phyloP scores from a whole-genome alignment of 2,113 vertebrate species.

The Atractosteus spatula region DNA sequence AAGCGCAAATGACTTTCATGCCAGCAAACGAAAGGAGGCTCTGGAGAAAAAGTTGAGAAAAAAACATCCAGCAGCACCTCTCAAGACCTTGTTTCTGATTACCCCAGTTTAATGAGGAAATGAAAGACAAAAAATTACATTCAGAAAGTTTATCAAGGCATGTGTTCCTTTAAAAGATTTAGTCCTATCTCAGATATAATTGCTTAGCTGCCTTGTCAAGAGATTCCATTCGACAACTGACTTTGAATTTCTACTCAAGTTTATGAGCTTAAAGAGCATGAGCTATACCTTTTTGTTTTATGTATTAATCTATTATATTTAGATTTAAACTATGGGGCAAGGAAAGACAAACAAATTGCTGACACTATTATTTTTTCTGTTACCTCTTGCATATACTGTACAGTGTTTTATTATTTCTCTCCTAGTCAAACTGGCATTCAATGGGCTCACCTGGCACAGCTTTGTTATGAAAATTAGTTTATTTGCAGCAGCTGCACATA shows the following conservation, averaged over 20 bases:
- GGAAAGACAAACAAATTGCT: too few species aligned
- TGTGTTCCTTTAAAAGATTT: not conserved
- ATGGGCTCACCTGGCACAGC: too few species aligned
- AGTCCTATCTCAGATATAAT: not conserved
- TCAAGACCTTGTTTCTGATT: not conserved
- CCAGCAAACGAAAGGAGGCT: not conserved
- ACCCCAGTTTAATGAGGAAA: not conserved
- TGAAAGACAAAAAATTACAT: constrained; percentile 1
- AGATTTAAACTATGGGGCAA: too few species aligned
- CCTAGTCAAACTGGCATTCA: too few species aligned
- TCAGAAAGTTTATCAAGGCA: not conserved
- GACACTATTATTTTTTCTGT: too few species aligned
- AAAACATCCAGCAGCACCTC: not conserved
- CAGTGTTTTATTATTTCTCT: too few species aligned
- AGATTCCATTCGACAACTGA: not conserved
- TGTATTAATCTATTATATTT: too few species aligned
- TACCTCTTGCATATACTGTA: too few species aligned
- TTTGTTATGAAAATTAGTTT: too few species aligned
- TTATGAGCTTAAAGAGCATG: too few species aligned
- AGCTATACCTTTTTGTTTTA: too few species aligned
- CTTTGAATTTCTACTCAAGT: not conserved
- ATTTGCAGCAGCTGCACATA: too few species aligned
- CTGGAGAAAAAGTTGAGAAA: not conserved
- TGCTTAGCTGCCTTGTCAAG: constrained; percentile 1
- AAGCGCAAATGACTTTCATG: not conserved